phyloP scores from a whole-genome alignment of 2,113 vertebrate genomes.

The Amblyornis subalaris region DNA sequence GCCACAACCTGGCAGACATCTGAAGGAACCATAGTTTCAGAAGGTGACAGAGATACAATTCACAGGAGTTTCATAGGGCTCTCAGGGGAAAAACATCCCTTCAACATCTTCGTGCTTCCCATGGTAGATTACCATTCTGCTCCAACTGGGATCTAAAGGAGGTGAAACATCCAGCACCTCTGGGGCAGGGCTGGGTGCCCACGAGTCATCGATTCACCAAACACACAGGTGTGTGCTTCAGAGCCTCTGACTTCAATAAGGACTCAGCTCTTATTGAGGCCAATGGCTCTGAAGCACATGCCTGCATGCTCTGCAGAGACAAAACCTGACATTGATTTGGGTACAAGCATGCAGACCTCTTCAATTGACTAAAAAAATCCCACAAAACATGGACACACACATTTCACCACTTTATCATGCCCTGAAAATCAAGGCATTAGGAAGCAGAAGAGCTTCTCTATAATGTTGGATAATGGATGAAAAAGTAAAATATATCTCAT shows the following conservation, averaged over 20 bases:
- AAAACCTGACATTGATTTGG: rapidly evolving
- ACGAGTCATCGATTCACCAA: background rate
- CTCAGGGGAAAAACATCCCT: background rate
- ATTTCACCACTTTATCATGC: background rate
- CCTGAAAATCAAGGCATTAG: background rate
- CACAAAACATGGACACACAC: background rate
- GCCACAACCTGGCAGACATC: background rate
- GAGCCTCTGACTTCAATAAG: background rate
- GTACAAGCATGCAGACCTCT: background rate
- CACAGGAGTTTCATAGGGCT: background rate
- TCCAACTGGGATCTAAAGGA: background rate
- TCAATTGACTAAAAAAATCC: background rate
- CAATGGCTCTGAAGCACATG: background rate
- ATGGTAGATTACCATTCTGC: background rate
- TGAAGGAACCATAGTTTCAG: background rate
- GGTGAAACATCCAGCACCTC: background rate
- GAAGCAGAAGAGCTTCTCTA: background rate
- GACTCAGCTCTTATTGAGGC: background rate
- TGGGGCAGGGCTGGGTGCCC: background rate
- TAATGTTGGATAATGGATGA: background rate
- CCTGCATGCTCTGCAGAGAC: background rate
- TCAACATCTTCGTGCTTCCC: background rate
- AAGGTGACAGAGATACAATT: background rate
- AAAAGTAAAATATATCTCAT: background rate
- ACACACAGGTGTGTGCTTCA: background rate